These are phyloP conservation scores for Euphydryas editha DNA, from an alignment of 2,888 invertebrate species.

Conservation along the genomic window DNA sequence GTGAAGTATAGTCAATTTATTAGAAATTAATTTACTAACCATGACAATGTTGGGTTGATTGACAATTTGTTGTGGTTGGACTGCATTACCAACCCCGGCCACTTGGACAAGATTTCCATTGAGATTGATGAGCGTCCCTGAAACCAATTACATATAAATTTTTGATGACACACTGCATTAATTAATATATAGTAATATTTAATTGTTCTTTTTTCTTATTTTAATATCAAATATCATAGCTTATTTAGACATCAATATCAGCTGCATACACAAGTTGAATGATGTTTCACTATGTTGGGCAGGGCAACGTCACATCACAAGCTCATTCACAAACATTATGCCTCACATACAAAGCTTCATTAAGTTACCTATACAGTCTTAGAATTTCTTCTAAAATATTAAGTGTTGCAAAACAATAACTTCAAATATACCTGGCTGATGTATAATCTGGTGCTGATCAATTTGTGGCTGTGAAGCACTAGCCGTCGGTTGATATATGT, in stretches of 20 bases:
- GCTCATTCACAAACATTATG: no score
- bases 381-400: no score
- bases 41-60: conserved; percentile 90
- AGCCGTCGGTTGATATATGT: conserved; percentile 91
- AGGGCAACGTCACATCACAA: no score
- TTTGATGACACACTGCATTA: not conserved
- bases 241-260: no score
- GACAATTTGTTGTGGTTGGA: conserved; percentile 82
- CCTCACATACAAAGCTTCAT: no score
- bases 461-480: conserved; percentile 64
- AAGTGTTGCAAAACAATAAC: no score
- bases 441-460: conserved; percentile 75
- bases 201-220: no score
- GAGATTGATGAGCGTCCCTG: conserved; percentile 85
- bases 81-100: conserved; percentile 70
- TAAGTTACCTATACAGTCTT: no score
- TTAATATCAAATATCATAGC: no score
- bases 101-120: conserved; percentile 91
- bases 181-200: no score
- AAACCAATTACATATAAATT: conserved; percentile 46
- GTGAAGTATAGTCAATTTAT: not conserved
- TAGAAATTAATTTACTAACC: conserved; percentile 83
- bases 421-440: conserved; percentile 74
- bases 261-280: no score
- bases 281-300: no score